A percentile compares a stretch with the other conserved stretches of the same genome.
Evolutionary conservation across 2,888 invertebrate species (phyloP).

Genomic region (Prosopocoilus inquinatus): DNA sequence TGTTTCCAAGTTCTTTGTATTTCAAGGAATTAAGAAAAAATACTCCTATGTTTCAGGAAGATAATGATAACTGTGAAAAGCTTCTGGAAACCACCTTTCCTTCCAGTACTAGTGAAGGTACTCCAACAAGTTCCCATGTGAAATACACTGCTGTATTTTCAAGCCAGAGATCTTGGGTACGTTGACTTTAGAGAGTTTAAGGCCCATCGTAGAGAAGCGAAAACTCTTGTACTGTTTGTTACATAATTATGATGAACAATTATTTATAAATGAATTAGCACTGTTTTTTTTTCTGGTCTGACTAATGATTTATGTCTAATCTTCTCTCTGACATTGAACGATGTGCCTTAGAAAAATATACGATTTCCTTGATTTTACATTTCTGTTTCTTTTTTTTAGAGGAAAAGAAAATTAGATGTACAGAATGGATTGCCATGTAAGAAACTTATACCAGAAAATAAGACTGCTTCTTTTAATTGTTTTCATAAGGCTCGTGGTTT

Average conservation of each 20-base stretch:
- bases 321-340: conserved; percentile 47
- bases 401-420: conserved; percentile 52
- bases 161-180: conserved; percentile 36
- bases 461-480: conserved; percentile 17
- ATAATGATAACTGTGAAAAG: conserved; percentile 30
- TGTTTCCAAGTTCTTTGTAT: too few species aligned
- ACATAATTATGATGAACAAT: conserved; percentile 25
- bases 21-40: too few species aligned
- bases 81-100: conserved; percentile 15
- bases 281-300: conserved; percentile 29
- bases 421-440: conserved; percentile 55
- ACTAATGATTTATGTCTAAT: conserved; percentile 42
- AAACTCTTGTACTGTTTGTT: too few species aligned
- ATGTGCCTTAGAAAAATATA: too few species aligned
- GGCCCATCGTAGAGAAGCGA: too few species aligned
- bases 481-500: background rate
- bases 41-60: conserved; percentile 26
- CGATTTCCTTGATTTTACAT: background rate
- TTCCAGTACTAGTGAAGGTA: conserved; percentile 21
- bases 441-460: conserved; percentile 54
- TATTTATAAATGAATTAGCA: conserved; percentile 33
- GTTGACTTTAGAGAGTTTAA: conserved; percentile 11
- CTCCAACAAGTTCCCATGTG: conserved; percentile 26
- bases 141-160: conserved; percentile 32
- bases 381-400: conserved; percentile 37